A percentile compares a stretch with the other conserved stretches of the same genome.
Conservation (phyloP, 92 coral and sea anemone genomes). For the Palythoa grandis region DNA sequence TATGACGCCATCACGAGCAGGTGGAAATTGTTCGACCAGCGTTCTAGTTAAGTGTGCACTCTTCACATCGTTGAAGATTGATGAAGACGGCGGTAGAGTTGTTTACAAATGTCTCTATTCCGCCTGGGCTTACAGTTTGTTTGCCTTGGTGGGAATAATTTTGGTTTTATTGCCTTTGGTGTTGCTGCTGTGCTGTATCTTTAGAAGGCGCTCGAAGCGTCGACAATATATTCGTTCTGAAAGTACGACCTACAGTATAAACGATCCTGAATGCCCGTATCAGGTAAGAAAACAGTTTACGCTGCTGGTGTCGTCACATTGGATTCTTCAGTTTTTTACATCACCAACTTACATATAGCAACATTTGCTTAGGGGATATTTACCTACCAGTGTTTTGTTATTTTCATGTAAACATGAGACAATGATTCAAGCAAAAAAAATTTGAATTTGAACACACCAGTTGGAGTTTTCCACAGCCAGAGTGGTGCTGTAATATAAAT, state of each 20-base stretch:
- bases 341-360: too few relatives aligned
- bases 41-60: slow-evolving; percentile 47
- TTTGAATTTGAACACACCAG: too few relatives aligned
- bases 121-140: slow-evolving; percentile 74
- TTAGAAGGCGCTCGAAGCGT: slow-evolving; percentile 40
- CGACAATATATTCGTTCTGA: slow-evolving; percentile 26
- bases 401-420: too few relatives aligned
- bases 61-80: slow-evolving; percentile 36
- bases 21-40: background rate
- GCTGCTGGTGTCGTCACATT: too few relatives aligned
- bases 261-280: slow-evolving; percentile 48
- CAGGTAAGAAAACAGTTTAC: slow-evolving; percentile 48
- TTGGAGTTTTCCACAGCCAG: too few relatives aligned
- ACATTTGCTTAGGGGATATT: too few relatives aligned
- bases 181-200: slow-evolving; percentile 57
- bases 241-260: slow-evolving; percentile 43
- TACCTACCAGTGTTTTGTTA: too few relatives aligned
- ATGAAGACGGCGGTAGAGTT: slow-evolving; percentile 24
- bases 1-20: background rate
- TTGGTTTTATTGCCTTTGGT: slow-evolving; percentile 68
- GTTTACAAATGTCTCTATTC: slow-evolving; percentile 56
- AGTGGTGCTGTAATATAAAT: too few relatives aligned
- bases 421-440: too few relatives aligned
- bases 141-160: slow-evolving; percentile 67
- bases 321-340: too few relatives aligned